Evolutionary conservation across 2,888 invertebrate species (phyloP), one percentile per base, ranked within the genome.

Genomic region (Allophyes oxyacanthae): DNA sequence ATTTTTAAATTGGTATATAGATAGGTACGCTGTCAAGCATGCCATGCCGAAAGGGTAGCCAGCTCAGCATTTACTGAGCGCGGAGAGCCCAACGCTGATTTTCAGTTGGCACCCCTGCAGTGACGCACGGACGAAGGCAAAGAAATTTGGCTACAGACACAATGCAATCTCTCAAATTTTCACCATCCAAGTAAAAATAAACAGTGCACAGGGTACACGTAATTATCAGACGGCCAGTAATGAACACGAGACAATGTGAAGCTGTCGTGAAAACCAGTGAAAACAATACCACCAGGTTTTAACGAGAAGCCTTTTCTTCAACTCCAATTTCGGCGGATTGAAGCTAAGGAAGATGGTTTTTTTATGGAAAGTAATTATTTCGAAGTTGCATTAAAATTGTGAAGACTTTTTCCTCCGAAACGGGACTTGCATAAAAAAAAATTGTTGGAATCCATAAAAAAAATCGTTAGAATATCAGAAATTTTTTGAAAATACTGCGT

Each of bases 231-330:
- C 7, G 40, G 32, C 6, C 59, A 37, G 58, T 69, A 74, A 72
- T 72, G 69, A 72, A 64, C 42, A 55, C 32, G 25, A 62, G 60
- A 76, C 76, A 76, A 77, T 76, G 45, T 67, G 55, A 7, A 41
- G 26, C 53, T 38, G 36, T 58, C 61, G 51, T 42, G n/a, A 13
- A 43, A 40, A 67, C 67, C 64, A 67, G 51, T 42, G n/a, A 13
- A 43, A 40, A 67, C 67, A 70, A 67, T 70, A 71, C 53, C 42
- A 33, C 28, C 33, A 10, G 7, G 9, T 13, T n/a, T 57, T 75
- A 72, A 72, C 64, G 72, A 71, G 75, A 43, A 37, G 41, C 10
- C 33, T 60, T 56, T 71, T 61, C 70, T 61, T 67, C 52, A 49
- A 55, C 52, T 74, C 32, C 46, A 49, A 59, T 62, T 75, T 72